phyloP scores from a whole-genome alignment of 1,140 invertebrate genomes.

The Pogonus chalceus region DNA sequence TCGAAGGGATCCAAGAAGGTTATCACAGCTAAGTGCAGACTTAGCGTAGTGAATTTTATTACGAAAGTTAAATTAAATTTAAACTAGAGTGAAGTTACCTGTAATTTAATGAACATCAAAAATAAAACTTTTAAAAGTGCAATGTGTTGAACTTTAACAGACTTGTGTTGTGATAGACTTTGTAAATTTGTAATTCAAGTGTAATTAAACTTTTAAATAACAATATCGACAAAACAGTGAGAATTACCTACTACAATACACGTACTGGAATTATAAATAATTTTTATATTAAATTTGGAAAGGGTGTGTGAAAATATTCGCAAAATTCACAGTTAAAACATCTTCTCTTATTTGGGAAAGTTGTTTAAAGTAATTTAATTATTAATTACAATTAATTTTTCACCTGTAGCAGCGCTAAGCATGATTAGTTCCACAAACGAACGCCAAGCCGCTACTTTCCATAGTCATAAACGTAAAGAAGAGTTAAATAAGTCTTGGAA shows the following conservation, averaged over 20 bases:
- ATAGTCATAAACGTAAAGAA: neutral
- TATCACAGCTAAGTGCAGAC: conserved; percentile 34
- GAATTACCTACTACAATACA: neutral
- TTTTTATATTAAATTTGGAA: too few species aligned
- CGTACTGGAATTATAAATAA: neutral
- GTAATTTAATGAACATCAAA: neutral
- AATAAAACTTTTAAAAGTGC: conserved; percentile 1
- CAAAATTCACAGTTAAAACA: neutral
- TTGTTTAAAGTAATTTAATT: conserved; percentile 4
- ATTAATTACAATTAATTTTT: conserved; percentile 6
- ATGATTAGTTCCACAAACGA: conserved; percentile 1
- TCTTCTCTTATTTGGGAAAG: neutral
- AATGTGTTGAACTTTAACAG: conserved; percentile 8
- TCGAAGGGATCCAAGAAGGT: conserved; percentile 27
- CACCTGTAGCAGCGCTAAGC: neutral
- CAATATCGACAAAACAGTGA: neutral
- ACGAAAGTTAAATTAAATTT: conserved; percentile 9
- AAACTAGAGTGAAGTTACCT: conserved; percentile 8
- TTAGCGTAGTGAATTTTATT: conserved; percentile 31
- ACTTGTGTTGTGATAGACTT: neutral
- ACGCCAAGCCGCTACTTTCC: too few species aligned
- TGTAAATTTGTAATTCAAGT: neutral
- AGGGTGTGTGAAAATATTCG: too few species aligned
- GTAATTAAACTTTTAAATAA: neutral
- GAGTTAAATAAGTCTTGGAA: neutral